A percentile compares a stretch with the other conserved stretches of the same genome.
These are phyloP conservation scores for Tapera naevia DNA, from an alignment of 2,797 vertebrate genomes.

Conservation along the genomic window DNA sequence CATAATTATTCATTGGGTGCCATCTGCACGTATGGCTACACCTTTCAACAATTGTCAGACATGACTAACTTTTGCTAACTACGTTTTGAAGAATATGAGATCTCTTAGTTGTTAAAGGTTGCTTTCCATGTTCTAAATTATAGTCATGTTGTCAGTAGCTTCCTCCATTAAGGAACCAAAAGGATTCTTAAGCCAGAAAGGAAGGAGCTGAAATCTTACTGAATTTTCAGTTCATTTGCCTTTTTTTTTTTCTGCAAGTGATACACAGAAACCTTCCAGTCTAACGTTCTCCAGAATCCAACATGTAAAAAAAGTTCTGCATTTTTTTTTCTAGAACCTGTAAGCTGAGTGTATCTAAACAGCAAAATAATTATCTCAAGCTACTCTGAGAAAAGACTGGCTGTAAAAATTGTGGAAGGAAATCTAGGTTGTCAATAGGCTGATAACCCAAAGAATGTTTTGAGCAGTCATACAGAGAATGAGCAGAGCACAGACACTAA, in stretches of 20 bases:
- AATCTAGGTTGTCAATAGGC: neutral
- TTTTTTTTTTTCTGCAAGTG: neutral
- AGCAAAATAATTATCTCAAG: neutral
- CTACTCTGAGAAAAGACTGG: neutral
- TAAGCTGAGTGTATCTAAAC: neutral
- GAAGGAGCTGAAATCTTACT: neutral
- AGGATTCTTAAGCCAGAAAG: neutral
- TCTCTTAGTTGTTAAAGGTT: neutral
- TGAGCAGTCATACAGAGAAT: neutral
- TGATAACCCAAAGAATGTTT: neutral
- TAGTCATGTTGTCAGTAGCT: neutral
- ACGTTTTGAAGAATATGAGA: neutral
- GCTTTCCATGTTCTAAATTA: neutral
- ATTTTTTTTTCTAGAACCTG: neutral
- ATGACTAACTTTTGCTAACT: neutral
- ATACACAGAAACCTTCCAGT: neutral
- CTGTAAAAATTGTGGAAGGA: neutral
- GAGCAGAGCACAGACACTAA: neutral
- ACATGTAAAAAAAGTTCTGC: rapidly evolving
- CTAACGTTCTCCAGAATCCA: neutral
- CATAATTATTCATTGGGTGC: neutral
- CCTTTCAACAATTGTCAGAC: neutral
- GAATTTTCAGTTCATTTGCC: neutral
- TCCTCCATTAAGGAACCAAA: neutral
- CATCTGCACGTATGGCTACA: neutral